Base-by-base conservation (phyloP, 1,140 invertebrate species). In the Parasteatoda tepidariorum region DNA sequence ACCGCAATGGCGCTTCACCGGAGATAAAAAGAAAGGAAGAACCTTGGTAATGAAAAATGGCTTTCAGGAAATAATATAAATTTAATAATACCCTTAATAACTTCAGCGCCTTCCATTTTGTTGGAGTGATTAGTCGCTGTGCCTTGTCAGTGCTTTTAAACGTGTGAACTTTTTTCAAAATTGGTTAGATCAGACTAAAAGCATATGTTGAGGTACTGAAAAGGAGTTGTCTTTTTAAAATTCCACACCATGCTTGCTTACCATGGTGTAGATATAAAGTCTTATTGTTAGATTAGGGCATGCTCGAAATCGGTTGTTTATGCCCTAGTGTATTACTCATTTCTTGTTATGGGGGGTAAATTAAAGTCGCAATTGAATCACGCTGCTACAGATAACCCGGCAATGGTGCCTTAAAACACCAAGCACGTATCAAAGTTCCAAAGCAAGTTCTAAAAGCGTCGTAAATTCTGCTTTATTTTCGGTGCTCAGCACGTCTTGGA, bases 61-160 rank as follows among this genome's bases (percentile, higher is more conserved):
- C 38, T 48, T 48, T 48, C 38, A 64, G 62, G 62, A 64, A 30
- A 24, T 15, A 64, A 31, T 31, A 31, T 64, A 64, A 64, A 64
- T 33, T 31, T 64, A 64, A 64, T 64, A 33, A 33, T 30, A 30
- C 31, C 62, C 15, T 3, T 64, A 64, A 64, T 64, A 64, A 31
- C 24, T 64, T 64, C 62, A 64, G 15, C 62, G n/a, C 11, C 18
- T 64, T 64, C 38, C 18, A 4, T 59, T n/a, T 59, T 59, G 24
- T 2, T 59, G 57, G n/a, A 26, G 24, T 11, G 57, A 59, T 59
- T 59, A 59, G 57, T n/a, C 24, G 18, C 7, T n/a, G 24, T 26
- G 57, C 15, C 24, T 9, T 59, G 38, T n/a, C 24, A 22, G 57
- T 59, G 1, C 1, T 48, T 48, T 48, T 48, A 13, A 48, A 48